Base-by-base conservation (phyloP, 2,113 vertebrate genomes). In the Sigmodon hispidus region DNA sequence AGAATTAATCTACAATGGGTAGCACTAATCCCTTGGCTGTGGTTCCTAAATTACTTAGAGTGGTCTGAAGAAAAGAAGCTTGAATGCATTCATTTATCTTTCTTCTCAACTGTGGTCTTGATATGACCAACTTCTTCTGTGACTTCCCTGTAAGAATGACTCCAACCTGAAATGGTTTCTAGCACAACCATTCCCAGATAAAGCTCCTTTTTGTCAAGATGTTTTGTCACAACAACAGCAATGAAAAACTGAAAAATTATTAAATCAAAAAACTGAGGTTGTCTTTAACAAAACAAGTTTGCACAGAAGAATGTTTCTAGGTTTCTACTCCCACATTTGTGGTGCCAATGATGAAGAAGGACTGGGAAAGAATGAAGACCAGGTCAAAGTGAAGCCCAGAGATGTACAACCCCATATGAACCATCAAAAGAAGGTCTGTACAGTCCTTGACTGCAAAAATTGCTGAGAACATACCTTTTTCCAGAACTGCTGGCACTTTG, bases 281-380 rank as follows among this genome's bases (percentile, higher is more conserved):
- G 8, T 7, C 11, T 85, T 85, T 12, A 67, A 61, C 4, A 63
- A 50, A 29, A 19, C 40, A 93, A 10, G 0, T 36, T 50, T 55
- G 7, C 40, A 0, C 7, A 87, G 6, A 72, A n/a, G 21, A 22
- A 9, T 16, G 13, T 2, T 29, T 90, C n/a, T 3, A 55, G 8
- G 6, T 15, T 19, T 48, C 29, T 36, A 4, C 1, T 1, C 7
- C 17, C 5, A 70, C 1, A 0, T 1, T 24, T 93, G 3, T 63
- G 43, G 1, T 21, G 70, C 17, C n/a, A 61, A 2, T 57, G 5
- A 55, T 1, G n/a, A 48, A 61, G 8, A 90, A 29, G 8, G 34
- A 22, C 16, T 52, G 21, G 36, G 6, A n/a, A 59, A 12, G 40
- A 16, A 48, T 85, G 29, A 43, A 65, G 81, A 85, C 15, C 26